Conservation (phyloP, 2,113 vertebrate species). For the Pithys albifrons region DNA sequence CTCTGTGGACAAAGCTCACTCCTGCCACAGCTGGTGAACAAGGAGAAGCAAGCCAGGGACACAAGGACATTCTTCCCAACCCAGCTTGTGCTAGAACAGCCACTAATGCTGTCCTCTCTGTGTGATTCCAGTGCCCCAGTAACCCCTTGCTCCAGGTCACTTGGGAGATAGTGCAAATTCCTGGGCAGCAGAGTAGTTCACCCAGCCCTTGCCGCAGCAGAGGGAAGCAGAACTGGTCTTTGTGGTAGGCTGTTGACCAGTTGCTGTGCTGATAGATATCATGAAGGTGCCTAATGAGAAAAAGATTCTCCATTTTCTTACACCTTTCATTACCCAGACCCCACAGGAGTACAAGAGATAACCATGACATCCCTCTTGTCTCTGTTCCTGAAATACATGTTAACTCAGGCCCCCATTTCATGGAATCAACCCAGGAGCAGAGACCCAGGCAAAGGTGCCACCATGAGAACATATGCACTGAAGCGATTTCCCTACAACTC, state of each 20-base stretch:
- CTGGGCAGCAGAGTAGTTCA: neutral
- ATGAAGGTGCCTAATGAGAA: neutral
- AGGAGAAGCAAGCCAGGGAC: neutral
- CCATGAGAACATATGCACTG: neutral
- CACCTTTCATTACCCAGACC: neutral
- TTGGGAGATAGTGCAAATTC: fast-evolving
- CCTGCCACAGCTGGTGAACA: neutral
- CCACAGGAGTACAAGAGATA: neutral
- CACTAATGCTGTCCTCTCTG: fast-evolving
- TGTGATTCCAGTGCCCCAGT: neutral
- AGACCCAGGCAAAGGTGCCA: neutral
- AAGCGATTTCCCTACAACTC: neutral
- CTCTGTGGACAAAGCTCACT: neutral
- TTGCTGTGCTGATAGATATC: neutral
- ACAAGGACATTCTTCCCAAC: neutral
- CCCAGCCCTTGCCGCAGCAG: fast-evolving
- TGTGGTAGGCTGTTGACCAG: neutral
- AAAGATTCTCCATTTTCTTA: neutral
- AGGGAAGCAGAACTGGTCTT: neutral
- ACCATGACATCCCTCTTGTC: fast-evolving
- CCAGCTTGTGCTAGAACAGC: neutral
- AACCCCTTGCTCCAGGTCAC: too few relatives aligned
- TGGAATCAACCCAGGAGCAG: neutral
- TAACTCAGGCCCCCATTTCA: neutral
- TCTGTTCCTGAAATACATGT: neutral